phyloP scores from a whole-genome alignment of 1,140 invertebrate genomes.

The Solenopsis invicta region DNA sequence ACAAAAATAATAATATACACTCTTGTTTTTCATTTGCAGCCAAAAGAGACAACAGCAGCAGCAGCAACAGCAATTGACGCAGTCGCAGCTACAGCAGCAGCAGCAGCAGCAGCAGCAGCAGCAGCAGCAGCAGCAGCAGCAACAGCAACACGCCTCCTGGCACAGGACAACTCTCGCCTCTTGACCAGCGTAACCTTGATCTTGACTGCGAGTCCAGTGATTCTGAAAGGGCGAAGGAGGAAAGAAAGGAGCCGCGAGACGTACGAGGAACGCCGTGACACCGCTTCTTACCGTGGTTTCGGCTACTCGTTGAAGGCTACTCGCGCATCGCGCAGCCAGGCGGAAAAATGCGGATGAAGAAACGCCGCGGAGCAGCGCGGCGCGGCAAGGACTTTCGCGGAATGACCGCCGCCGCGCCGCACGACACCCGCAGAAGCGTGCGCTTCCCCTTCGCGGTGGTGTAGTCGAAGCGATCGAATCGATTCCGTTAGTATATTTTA shows the following conservation, averaged over 20 bases:
- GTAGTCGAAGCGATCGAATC: slow-evolving; percentile 33
- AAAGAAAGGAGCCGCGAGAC: slow-evolving; percentile 24
- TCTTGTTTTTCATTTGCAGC: slow-evolving; percentile 69
- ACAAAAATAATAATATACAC: slow-evolving; percentile 2
- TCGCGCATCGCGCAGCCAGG: background rate
- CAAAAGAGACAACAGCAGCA: slow-evolving; percentile 75
- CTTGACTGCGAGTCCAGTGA: slow-evolving; percentile 47
- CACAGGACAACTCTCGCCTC: slow-evolving; percentile 84
- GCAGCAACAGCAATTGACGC: slow-evolving; percentile 45
- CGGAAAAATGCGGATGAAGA: slow-evolving; percentile 34
- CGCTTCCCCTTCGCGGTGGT: slow-evolving; percentile 32
- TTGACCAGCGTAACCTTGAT: slow-evolving; percentile 80
- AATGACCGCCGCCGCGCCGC: slow-evolving; percentile 26
- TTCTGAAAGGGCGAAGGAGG: slow-evolving; percentile 11
- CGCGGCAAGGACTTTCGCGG: slow-evolving; percentile 21
- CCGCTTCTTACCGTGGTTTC: slow-evolving; percentile 50
- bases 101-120: slow-evolving; percentile 72
- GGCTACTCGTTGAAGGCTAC: slow-evolving; percentile 6
- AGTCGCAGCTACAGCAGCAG: slow-evolving; percentile 62
- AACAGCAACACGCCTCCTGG: slow-evolving; percentile 81
- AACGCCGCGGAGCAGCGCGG: too few relatives aligned
- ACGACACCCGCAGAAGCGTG: slow-evolving; percentile 12
- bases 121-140: slow-evolving; percentile 64
- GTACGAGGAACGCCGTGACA: slow-evolving; percentile 44
- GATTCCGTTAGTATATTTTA: slow-evolving; percentile 23